These are phyloP conservation scores for Macrosteles quadrilineatus DNA, from an alignment of 1,140 invertebrate genomes.

Conservation along the genomic window DNA sequence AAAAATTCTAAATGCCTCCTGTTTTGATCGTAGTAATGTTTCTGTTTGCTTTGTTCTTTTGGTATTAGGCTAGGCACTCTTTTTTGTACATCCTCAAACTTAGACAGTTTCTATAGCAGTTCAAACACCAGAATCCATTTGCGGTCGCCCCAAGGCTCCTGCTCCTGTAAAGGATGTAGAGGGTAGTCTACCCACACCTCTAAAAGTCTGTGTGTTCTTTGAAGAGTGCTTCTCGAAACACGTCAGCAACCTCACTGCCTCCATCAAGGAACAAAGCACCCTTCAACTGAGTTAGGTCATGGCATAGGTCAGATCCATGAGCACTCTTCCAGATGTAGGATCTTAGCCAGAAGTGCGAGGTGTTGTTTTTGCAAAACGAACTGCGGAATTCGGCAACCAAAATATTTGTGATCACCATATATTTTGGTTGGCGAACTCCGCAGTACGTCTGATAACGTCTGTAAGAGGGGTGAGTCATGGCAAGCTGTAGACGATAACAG, in stretches of 20 bases:
- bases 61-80: too few relatives aligned
- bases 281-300: constrained; percentile 93
- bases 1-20: too few relatives aligned
- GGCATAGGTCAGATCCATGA: constrained; percentile 96
- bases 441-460: constrained; percentile 95
- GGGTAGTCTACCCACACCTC: constrained; percentile 88
- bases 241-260: too few relatives aligned
- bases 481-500: constrained; percentile 84
- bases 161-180: constrained; percentile 86
- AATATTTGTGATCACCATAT: constrained; percentile 89
- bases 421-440: constrained; percentile 92
- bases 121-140: constrained; percentile 89
- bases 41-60: too few relatives aligned
- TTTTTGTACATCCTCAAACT: too few relatives aligned
- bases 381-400: constrained; percentile 96
- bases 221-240: constrained; percentile 85
- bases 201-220: constrained; percentile 63
- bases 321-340: constrained; percentile 89
- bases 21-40: too few relatives aligned
- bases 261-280: too few relatives aligned
- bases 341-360: constrained; percentile 92
- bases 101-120: constrained; percentile 63
- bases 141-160: constrained; percentile 90
- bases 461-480: constrained; percentile 97
- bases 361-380: constrained; percentile 98